phyloP scores from a whole-genome alignment of 2,888 invertebrate species.

The Autographa gamma region DNA sequence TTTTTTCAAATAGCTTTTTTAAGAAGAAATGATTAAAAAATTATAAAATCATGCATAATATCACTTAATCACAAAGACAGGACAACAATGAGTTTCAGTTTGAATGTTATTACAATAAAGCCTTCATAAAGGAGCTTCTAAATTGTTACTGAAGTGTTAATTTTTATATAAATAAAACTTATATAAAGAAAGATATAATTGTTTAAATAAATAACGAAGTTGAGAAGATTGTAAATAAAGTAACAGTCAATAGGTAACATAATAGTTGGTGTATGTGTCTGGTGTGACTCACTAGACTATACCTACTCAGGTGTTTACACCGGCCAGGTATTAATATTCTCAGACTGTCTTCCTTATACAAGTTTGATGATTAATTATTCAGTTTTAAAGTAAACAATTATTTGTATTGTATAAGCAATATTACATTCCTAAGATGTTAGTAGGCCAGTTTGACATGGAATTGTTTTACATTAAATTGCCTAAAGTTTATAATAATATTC shows the following conservation, averaged over 20 bases:
- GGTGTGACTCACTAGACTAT: slow-evolving; percentile 5
- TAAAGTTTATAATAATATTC: too few relatives aligned
- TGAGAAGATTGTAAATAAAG: neutral
- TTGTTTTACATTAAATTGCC: neutral
- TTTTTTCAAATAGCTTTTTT: too few relatives aligned
- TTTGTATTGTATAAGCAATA: neutral
- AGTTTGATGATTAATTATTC: slow-evolving; percentile 9
- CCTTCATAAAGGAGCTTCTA: slow-evolving; percentile 12
- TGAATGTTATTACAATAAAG: neutral
- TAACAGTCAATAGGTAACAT: slow-evolving; percentile 1
- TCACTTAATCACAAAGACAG: too few relatives aligned
- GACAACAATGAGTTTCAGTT: too few relatives aligned
- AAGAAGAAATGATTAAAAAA: too few relatives aligned
- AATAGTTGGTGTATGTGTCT: neutral
- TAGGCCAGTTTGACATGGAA: neutral
- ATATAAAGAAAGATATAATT: slow-evolving; percentile 19
- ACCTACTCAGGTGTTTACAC: slow-evolving; percentile 9
- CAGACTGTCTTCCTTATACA: slow-evolving; percentile 2
- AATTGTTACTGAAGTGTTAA: slow-evolving; percentile 14
- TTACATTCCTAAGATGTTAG: neutral
- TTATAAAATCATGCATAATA: too few relatives aligned
- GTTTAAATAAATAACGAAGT: slow-evolving; percentile 13
- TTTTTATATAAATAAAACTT: slow-evolving; percentile 9
- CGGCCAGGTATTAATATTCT: slow-evolving; percentile 6
- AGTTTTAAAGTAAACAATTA: slow-evolving; percentile 2